Conservation (phyloP, 1,140 invertebrate species). For the Acyrthosiphon pisum region DNA sequence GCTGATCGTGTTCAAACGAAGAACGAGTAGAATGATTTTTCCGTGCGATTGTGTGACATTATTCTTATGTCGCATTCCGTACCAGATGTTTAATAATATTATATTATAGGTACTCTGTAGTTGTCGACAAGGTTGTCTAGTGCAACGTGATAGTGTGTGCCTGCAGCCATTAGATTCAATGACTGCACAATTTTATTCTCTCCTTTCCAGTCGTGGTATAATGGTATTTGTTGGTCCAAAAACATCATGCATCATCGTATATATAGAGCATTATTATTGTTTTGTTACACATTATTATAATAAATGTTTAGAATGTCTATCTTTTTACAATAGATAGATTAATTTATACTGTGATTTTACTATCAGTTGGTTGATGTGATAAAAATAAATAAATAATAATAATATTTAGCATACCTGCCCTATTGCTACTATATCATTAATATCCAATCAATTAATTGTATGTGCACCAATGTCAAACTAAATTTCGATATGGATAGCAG, state of each 20-base stretch:
- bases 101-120: not conserved
- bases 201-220: too few species aligned
- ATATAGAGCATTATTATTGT: too few species aligned
- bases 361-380: not conserved
- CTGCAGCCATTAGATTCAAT: not conserved
- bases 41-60: not conserved
- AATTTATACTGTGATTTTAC: not conserved
- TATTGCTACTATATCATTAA: not conserved
- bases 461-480: not conserved
- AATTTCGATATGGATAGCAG: not conserved
- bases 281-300: too few species aligned
- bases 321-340: too few species aligned
- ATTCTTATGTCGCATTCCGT: not conserved
- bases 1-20: too few species aligned
- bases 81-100: not conserved
- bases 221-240: not conserved
- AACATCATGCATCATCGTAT: not conserved
- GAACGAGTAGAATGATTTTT: not conserved
- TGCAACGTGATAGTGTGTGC: not conserved
- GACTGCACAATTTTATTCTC: not conserved
- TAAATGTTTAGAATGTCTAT: not conserved
- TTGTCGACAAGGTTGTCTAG: constrained; percentile 1
- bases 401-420: not conserved
- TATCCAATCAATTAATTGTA: too few species aligned
- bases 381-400: not conserved